Evolutionary conservation across 2,888 invertebrate genomes (phyloP), one percentile per base, ranked within the genome.

Genomic region (Ophraella communa): DNA sequence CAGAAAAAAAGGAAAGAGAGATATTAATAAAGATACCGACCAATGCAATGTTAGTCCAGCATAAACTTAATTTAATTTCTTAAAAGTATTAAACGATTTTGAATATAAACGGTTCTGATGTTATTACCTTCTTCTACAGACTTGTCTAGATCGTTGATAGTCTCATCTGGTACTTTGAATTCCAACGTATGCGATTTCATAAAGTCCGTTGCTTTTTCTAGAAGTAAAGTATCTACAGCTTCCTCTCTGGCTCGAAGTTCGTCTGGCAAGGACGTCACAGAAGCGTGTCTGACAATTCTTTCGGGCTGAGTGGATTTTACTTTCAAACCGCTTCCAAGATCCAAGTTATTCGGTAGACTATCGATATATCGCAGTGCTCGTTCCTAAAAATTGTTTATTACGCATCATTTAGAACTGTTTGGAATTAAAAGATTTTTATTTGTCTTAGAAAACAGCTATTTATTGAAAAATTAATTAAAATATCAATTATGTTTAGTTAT

Each of bases 131-230:
- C 93, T 77, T 92, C 93, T 14, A 74, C 67, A n/a, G 92, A 91
- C 71, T 91, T 87, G 77, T 91, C 88, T 79, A 93, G 86, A 74
- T 91, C 90, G 72, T 89, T 86, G 72, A 91, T 88, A 45, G 90
- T 87, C 55, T 87, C 87, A 67, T 88, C 88, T 74, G 93, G 93
- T 74, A 94, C 86, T 81, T 92, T 92, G 75, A 94, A 88, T 78
- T 94, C 93, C 45, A 94, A 84, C 17, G 92, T 90, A 76, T 93
- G 93, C 55, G 90, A 89, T 75, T 91, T 89, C 71, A 93, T 87
- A 80, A 93, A 89, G 73, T 89, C 87, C 69, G 91, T 88, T 8
- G 93, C 86, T 69, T 90, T 88, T 77, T 94, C 92, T 68, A 91
- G 82, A 59, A 94, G 84, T 67, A 92, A 86, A 69, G 88, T 86